phyloP scores from a whole-genome alignment of 2,888 invertebrate species.

The Folsomia candida region DNA sequence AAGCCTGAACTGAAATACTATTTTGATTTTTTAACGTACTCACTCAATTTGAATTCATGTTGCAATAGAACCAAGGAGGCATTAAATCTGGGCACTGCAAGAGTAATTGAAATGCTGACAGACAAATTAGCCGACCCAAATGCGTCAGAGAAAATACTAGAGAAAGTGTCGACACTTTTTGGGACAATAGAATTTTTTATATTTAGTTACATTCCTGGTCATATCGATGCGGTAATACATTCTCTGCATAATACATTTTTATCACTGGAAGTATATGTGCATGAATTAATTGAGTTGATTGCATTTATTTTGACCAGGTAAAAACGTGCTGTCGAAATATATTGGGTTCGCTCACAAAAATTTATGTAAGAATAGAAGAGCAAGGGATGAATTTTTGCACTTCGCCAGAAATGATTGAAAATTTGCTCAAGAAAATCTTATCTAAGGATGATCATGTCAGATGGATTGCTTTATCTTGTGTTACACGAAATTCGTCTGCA shows the following conservation, averaged over 20 bases:
- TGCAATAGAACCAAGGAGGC: slow-evolving; percentile 42
- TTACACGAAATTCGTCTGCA: slow-evolving; percentile 30
- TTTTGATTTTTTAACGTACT: not conserved
- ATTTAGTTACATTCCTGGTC: slow-evolving; percentile 45
- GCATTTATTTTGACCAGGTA: no score
- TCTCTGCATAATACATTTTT: no score
- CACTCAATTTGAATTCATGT: not conserved
- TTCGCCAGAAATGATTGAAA: slow-evolving; percentile 7
- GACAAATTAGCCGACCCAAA: slow-evolving; percentile 29
- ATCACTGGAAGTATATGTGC: no score
- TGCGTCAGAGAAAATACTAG: slow-evolving; percentile 4
- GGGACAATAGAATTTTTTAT: slow-evolving; percentile 41
- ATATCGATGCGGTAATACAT: slow-evolving; percentile 49
- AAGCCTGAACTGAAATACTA: not conserved
- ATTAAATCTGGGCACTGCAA: slow-evolving; percentile 40
- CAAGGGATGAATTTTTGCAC: not conserved
- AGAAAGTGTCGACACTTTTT: slow-evolving; percentile 20
- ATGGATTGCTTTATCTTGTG: slow-evolving; percentile 42
- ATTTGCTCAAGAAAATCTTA: slow-evolving; percentile 32
- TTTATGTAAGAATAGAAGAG: slow-evolving; percentile 36
- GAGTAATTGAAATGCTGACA: slow-evolving; percentile 45
- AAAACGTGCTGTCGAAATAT: slow-evolving; percentile 46
- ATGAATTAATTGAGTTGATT: no score
- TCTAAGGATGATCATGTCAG: slow-evolving; percentile 40
- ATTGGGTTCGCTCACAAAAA: slow-evolving; percentile 25